A percentile compares a stretch with the other conserved stretches of the same genome.
phyloP scores from a whole-genome alignment of 2,888 invertebrate genomes.

The Agriotes lineatus region DNA sequence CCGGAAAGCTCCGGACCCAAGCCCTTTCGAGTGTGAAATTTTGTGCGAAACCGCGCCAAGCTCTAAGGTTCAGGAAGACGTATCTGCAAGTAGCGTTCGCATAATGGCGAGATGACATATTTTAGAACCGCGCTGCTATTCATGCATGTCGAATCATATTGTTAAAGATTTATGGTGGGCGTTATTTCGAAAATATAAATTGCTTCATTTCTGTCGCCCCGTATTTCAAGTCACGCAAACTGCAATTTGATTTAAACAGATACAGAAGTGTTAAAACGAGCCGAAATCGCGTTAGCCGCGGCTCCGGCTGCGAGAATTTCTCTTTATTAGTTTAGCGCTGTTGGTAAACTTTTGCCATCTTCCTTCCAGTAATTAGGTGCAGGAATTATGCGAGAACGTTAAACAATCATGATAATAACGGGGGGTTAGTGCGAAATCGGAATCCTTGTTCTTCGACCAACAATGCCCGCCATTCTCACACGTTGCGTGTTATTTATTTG shows the following conservation, averaged over 20 bases:
- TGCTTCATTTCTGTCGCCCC: constrained; percentile 17
- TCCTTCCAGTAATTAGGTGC: neutral
- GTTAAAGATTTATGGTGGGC: constrained; percentile 33
- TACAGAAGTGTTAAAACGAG: neutral
- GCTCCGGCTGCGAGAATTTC: neutral
- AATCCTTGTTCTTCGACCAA: neutral
- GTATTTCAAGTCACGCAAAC: constrained; percentile 7
- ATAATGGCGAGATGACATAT: constrained; percentile 38
- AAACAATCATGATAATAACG: constrained; percentile 4
- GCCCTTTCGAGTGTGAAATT: constrained; percentile 36
- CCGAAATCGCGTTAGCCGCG: neutral
- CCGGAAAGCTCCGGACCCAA: constrained; percentile 33
- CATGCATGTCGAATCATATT: constrained; percentile 37
- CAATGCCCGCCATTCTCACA: constrained; percentile 13
- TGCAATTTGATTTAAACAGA: constrained; percentile 20
- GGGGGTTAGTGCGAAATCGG: neutral
- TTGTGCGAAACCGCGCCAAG: constrained; percentile 26
- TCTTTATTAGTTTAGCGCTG: constrained; percentile 4
- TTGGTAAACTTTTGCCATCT: constrained; percentile 6
- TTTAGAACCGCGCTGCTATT: constrained; percentile 25
- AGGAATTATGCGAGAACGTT: neutral
- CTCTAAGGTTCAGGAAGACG: constrained; percentile 22
- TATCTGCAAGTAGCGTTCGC: constrained; percentile 38
- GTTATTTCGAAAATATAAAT: constrained; percentile 35
- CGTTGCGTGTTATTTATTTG: constrained; percentile 26